These are phyloP conservation scores for Micropterix aruncella DNA, from an alignment of 2,888 invertebrate species.

Conservation along the genomic window DNA sequence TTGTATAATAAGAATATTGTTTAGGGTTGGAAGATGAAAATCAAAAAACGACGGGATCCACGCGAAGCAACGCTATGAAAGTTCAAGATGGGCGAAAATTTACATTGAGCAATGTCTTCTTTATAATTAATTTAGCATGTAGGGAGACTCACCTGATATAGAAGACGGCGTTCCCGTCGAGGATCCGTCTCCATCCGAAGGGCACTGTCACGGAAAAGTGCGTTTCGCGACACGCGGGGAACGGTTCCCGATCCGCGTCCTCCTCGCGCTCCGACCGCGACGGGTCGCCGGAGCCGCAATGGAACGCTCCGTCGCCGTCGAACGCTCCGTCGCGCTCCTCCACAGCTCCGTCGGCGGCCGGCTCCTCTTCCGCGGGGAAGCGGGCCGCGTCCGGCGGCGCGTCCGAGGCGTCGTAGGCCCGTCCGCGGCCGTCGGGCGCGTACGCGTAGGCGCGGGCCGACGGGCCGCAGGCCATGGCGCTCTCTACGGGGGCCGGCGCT, in stretches of 20 bases:
- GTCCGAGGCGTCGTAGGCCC: background rate
- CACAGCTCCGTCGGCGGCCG: slow-evolving; percentile 15
- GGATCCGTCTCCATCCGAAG: slow-evolving; percentile 35
- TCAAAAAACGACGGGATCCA: no score
- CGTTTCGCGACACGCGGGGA: slow-evolving; percentile 5
- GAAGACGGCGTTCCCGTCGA: slow-evolving; percentile 28
- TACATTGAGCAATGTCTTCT: no score
- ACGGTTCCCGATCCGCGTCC: slow-evolving; percentile 4
- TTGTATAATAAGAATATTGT: no score
- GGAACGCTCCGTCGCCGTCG: slow-evolving; percentile 10
- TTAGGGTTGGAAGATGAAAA: no score
- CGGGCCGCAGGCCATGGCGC: background rate
- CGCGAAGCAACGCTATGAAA: no score
- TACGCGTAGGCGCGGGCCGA: background rate
- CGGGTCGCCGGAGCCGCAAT: slow-evolving; percentile 10
- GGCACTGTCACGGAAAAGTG: slow-evolving; percentile 23
- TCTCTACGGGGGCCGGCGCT: background rate
- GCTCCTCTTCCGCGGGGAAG: background rate
- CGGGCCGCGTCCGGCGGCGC: background rate
- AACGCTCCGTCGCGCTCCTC: slow-evolving; percentile 17
- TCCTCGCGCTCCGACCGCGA: slow-evolving; percentile 11
- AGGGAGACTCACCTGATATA: slow-evolving; percentile 27
- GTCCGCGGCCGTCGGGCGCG: background rate
- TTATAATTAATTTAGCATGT: slow-evolving; percentile 2
- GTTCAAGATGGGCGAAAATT: no score